phyloP scores from a whole-genome alignment of 2,888 invertebrate genomes.

The Sylvicola fuscatus region DNA sequence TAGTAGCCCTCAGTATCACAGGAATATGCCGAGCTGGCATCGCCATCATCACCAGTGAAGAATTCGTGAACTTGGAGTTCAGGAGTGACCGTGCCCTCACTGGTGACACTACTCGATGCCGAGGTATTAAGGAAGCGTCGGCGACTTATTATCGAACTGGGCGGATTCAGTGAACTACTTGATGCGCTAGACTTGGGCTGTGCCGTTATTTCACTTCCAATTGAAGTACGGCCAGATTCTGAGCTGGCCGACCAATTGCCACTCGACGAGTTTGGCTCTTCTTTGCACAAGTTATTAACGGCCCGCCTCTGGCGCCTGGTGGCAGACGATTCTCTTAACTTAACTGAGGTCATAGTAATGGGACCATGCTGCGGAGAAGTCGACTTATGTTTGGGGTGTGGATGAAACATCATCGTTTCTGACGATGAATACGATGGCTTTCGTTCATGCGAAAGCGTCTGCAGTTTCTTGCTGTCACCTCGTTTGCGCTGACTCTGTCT shows the following conservation, averaged over 20 bases:
- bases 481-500: constrained; percentile 36
- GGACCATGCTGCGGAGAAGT: background rate
- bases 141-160: constrained; percentile 47
- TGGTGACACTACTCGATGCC: constrained; percentile 64
- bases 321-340: constrained; percentile 52
- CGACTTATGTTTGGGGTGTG: constrained; percentile 20
- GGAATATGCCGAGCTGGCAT: constrained; percentile 80
- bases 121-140: constrained; percentile 49
- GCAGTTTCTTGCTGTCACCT: constrained; percentile 33
- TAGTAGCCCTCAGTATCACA: constrained; percentile 96
- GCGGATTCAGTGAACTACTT: constrained; percentile 48
- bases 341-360: constrained; percentile 31
- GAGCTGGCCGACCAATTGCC: constrained; percentile 93
- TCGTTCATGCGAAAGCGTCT: constrained; percentile 48
- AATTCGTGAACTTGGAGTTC: constrained; percentile 52
- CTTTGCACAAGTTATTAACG: constrained; percentile 34
- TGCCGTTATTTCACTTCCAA: constrained; percentile 60
- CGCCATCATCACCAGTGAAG: constrained; percentile 76
- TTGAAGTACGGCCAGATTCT: constrained; percentile 67
- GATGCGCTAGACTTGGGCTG: constrained; percentile 50
- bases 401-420: constrained; percentile 40
- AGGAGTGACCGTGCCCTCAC: constrained; percentile 67
- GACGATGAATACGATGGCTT: constrained; percentile 61
- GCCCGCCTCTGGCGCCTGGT: constrained; percentile 48
- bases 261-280: constrained; percentile 73